Percentiles rank a stretch among this genome's conserved stretches.
phyloP scores from a whole-genome alignment of 1,140 invertebrate species.

The Lycorma delicatula region DNA sequence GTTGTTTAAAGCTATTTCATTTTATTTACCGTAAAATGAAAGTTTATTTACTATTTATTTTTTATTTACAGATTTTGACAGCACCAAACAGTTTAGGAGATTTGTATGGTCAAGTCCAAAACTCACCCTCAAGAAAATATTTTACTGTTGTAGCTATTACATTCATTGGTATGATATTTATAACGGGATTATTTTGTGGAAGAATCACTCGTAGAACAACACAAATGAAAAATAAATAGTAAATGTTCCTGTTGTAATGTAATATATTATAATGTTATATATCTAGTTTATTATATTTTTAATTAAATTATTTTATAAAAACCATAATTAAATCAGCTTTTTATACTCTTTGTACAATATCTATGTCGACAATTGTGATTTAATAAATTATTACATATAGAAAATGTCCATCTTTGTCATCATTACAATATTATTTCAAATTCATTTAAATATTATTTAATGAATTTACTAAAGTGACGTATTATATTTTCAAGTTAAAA shows the following conservation, averaged over 20 bases:
- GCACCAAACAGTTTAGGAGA: constrained; percentile 54
- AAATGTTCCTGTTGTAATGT: not conserved
- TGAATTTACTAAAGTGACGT: no score
- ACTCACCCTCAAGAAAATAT: constrained; percentile 68
- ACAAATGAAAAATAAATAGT: constrained; percentile 18
- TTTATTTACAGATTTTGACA: constrained; percentile 7
- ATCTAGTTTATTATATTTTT: no score
- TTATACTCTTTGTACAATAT: no score
- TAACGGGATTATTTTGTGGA: constrained; percentile 73
- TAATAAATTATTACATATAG: no score
- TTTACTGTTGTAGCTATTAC: constrained; percentile 62
- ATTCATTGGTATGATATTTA: constrained; percentile 66
- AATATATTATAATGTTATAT: not conserved
- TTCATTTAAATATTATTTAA: no score
- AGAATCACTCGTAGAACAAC: constrained; percentile 53
- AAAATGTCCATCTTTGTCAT: no score
- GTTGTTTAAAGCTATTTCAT: not conserved
- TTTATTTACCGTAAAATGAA: not conserved
- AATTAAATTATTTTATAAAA: no score
- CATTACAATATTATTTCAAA: no score
- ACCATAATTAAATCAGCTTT: no score
- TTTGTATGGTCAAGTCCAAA: constrained; percentile 53
- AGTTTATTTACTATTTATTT: not conserved
- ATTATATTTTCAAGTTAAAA: no score
- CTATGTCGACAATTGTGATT: no score